Percentiles rank a stretch among this genome's conserved stretches.
Evolutionary conservation across 2,888 invertebrate species (phyloP).

Genomic region (Heteropelma amictum): DNA sequence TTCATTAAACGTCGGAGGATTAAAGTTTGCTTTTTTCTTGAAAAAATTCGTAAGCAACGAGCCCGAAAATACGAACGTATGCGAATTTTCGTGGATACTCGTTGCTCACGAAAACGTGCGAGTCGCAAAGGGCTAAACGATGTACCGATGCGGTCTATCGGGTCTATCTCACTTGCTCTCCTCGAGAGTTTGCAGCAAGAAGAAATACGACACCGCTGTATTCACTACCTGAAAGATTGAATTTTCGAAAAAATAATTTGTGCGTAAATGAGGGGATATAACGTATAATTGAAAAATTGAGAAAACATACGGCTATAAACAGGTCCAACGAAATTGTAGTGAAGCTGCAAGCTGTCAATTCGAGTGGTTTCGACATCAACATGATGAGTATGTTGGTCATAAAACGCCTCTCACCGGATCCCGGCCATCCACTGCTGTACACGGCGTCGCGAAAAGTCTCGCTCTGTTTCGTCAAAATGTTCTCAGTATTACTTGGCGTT

Average conservation of each 20-base stretch:
- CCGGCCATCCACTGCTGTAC: constrained; percentile 13
- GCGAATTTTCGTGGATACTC: no score
- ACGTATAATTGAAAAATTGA: not conserved
- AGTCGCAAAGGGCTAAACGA: no score
- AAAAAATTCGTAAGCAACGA: no score
- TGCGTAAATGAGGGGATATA: not conserved
- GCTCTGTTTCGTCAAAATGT: not conserved
- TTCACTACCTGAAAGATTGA: constrained; percentile 31
- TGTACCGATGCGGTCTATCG: no score
- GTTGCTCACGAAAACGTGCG: no score
- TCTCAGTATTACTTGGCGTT: no score
- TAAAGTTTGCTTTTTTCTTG: no score
- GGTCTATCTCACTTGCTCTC: constrained; percentile 2
- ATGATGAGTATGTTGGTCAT: constrained; percentile 32
- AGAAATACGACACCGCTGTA: constrained; percentile 53
- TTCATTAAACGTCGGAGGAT: no score
- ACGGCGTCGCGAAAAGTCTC: constrained; percentile 22
- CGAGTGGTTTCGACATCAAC: constrained; percentile 18
- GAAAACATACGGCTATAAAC: not conserved
- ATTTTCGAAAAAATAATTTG: not conserved
- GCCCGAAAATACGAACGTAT: no score
- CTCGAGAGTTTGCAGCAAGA: constrained; percentile 45
- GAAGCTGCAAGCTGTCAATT: constrained; percentile 21
- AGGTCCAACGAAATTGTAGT: constrained; percentile 24
- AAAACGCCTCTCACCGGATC: constrained; percentile 3